phyloP scores from a whole-genome alignment of 2,888 invertebrate species.

The Pseudococcus longispinus region DNA sequence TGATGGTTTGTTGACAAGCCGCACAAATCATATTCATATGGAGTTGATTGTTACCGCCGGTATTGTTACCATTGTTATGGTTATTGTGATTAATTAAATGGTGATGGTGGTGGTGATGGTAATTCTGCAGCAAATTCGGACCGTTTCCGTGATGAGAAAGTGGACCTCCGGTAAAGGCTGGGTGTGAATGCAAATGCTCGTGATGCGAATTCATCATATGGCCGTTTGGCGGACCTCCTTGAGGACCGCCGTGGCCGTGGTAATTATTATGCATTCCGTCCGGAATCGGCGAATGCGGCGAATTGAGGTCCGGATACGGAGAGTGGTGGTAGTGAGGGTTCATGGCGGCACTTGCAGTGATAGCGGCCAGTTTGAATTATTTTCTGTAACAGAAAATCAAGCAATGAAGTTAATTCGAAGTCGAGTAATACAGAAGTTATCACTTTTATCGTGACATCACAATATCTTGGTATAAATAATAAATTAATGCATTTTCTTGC shows the following conservation, averaged over 20 bases:
- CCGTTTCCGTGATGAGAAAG: constrained; percentile 65
- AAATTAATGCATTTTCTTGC: no score
- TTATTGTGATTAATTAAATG: constrained; percentile 62
- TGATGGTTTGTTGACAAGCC: constrained; percentile 77
- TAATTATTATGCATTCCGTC: constrained; percentile 36
- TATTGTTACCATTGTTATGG: constrained; percentile 67
- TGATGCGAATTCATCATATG: constrained; percentile 64
- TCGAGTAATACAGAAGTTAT: no score
- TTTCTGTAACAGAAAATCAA: constrained; percentile 37
- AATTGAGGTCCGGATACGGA: constrained; percentile 80
- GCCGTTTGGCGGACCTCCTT: constrained; percentile 63
- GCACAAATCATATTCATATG: constrained; percentile 73
- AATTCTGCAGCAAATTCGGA: constrained; percentile 61
- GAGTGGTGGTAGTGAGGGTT: constrained; percentile 91
- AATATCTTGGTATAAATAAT: no score
- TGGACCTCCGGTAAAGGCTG: constrained; percentile 64
- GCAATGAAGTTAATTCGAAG: background rate
- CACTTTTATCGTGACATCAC: no score
- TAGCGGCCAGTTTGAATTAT: constrained; percentile 79
- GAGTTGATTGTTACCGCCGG: constrained; percentile 59
- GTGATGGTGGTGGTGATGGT: constrained; percentile 67
- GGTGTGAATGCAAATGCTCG: constrained; percentile 61
- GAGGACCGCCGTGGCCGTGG: constrained; percentile 67
- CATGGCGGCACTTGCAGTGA: constrained; percentile 77
- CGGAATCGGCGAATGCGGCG: constrained; percentile 69